A percentile compares a stretch with the other conserved stretches of the same genome.
Conservation (phyloP, 1,140 invertebrate genomes). For the Drosophila subpulchrella region DNA sequence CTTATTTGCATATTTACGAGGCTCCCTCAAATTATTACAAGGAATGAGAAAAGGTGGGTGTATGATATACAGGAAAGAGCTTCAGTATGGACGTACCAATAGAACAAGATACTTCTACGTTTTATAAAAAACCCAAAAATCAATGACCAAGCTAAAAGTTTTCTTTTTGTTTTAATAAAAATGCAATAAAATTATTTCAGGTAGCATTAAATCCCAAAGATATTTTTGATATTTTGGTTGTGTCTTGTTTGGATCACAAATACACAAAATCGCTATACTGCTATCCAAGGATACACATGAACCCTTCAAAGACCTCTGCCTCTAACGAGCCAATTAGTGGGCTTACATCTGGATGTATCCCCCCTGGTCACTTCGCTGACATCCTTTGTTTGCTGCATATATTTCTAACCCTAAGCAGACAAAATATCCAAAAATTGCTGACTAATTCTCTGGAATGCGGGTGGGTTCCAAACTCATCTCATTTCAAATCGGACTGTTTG, state of each 20-base stretch:
- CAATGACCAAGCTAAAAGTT: too few species aligned
- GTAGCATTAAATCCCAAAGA: too few species aligned
- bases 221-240: too few species aligned
- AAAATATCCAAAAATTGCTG: constrained; percentile 27
- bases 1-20: constrained; percentile 38
- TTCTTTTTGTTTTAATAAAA: too few species aligned
- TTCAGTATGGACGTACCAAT: background rate
- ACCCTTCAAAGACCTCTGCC: background rate
- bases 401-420: constrained; percentile 37
- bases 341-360: constrained; percentile 4
- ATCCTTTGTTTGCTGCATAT: constrained; percentile 30
- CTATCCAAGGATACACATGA: background rate
- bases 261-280: background rate
- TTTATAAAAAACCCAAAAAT: too few species aligned
- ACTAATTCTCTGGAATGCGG: constrained; percentile 76
- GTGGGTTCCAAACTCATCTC: constrained; percentile 34
- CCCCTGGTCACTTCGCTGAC: constrained; percentile 10
- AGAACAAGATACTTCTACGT: too few species aligned
- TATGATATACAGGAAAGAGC: background rate
- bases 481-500: constrained; percentile 12
- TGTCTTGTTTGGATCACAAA: too few species aligned
- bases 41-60: constrained; percentile 28
- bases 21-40: background rate
- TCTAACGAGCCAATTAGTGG: constrained; percentile 36
- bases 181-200: too few species aligned